phyloP scores from a whole-genome alignment of 2,888 invertebrate species.

The Hoplodrina blanda region DNA sequence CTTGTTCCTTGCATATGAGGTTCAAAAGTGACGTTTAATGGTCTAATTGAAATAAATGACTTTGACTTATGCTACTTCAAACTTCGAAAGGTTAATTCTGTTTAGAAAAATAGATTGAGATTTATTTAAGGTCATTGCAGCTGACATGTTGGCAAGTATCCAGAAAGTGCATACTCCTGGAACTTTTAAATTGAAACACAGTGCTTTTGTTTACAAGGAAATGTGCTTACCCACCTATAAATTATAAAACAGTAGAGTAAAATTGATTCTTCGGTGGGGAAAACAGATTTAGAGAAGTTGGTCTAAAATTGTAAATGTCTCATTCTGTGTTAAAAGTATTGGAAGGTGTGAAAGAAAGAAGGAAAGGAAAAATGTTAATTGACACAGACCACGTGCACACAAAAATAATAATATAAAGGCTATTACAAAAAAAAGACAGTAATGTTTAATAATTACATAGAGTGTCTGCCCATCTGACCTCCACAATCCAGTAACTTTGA shows the following conservation, averaged over 20 bases:
- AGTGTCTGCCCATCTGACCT: too few species aligned
- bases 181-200: slow-evolving; percentile 36
- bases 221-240: background rate
- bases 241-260: background rate
- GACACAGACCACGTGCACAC: too few species aligned
- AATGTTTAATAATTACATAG: too few species aligned
- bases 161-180: slow-evolving; percentile 26
- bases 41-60: too few species aligned
- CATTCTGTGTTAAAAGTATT: too few species aligned
- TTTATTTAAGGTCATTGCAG: slow-evolving; percentile 13
- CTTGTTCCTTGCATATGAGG: too few species aligned
- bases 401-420: too few species aligned
- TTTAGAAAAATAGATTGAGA: slow-evolving; percentile 20
- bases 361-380: too few species aligned
- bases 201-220: slow-evolving; percentile 10
- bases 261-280: background rate
- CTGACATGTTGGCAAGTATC: slow-evolving; percentile 32
- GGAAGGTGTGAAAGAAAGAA: too few species aligned
- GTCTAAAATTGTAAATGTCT: background rate
- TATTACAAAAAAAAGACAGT: too few species aligned
- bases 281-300: background rate
- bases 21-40: too few species aligned
- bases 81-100: slow-evolving; percentile 3
- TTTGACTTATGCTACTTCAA: background rate
- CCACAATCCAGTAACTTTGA: too few species aligned